Evolutionary conservation across 2,797 vertebrate species (phyloP), one percentile per base, ranked within the genome.

Genomic region (Muscicapa striata): DNA sequence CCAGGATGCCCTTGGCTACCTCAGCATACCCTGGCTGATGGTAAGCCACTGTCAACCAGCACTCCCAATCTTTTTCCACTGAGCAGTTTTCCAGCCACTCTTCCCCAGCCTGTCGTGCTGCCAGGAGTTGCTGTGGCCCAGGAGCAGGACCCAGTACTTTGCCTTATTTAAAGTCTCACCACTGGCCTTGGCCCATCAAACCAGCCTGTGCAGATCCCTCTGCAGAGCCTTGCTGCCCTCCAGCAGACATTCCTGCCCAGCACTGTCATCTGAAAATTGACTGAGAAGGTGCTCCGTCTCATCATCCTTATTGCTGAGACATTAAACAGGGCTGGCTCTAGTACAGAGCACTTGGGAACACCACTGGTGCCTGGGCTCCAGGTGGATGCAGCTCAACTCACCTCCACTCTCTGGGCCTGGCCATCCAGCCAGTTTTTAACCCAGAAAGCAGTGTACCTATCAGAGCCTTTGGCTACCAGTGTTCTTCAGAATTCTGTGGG

Each of bases 291-390:
- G 19, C 9, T 57, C 4, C 8, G 13, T 64, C 22, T 22, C 5
- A 0, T 43, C 32, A 43, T 36, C 15, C 36, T 15, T 29, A 15
- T 18, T 21, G 41, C 4, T 0, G 0, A 34, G n/a, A 30, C 21
- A 48, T 27, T 32, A 29, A 57, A 49, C 5, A 22, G 15, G 5
- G 13, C 32, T 43, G 19, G 15, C 7, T 22, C 22, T 23, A 43
- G 26, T 7, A 32, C 12, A 19, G 32, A 49, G 15, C 27, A 36
- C 18, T 23, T 9, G 18, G 7, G 18, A 78, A 0, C 21, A 32
- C 10, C 22, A 27, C 5, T 13, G 6, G 26, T 36, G 15, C 15
- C 41, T 55, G 66, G 20, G 16, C 21, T 30, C 10, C 43, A 43
- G 13, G 22, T 57, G 43, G 26, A n/a, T 57, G 32, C 15, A 57